These are phyloP conservation scores for Petrolisthes manimaculis DNA, from an alignment of 2,888 invertebrate species.

Conservation along the genomic window DNA sequence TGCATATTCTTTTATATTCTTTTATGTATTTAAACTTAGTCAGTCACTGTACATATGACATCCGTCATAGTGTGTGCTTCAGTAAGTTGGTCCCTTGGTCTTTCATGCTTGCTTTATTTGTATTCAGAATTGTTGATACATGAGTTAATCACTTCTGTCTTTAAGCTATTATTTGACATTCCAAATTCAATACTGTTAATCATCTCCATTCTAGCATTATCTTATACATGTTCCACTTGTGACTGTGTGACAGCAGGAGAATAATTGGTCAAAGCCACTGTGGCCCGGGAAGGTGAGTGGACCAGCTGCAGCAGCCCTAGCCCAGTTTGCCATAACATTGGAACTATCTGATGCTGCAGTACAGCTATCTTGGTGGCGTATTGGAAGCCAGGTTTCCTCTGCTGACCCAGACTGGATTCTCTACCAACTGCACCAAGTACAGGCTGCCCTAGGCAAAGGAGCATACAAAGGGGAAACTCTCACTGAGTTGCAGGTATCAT, in stretches of 20 bases:
- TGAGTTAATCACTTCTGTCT: too few species aligned
- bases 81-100: too few species aligned
- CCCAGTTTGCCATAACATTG: constrained; percentile 56
- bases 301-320: constrained; percentile 39
- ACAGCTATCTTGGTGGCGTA: constrained; percentile 55
- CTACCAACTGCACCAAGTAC: constrained; percentile 44
- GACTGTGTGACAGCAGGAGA: constrained; percentile 19
- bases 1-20: too few species aligned
- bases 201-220: not conserved
- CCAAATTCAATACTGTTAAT: too few species aligned
- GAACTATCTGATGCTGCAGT: constrained; percentile 35
- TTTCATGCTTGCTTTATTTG: too few species aligned
- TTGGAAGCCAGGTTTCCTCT: constrained; percentile 38
- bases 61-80: too few species aligned
- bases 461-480: constrained; percentile 41
- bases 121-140: too few species aligned
- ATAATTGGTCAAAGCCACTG: constrained; percentile 29
- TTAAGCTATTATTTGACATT: not conserved
- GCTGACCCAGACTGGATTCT: constrained; percentile 43
- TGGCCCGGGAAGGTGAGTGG: constrained; percentile 46
- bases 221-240: not conserved
- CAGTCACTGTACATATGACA: too few species aligned
- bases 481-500: constrained; percentile 40
- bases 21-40: too few species aligned
- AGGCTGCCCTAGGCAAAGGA: constrained; percentile 37